Base-by-base conservation (phyloP, 2,888 invertebrate species). In the Drosophila formosana region DNA sequence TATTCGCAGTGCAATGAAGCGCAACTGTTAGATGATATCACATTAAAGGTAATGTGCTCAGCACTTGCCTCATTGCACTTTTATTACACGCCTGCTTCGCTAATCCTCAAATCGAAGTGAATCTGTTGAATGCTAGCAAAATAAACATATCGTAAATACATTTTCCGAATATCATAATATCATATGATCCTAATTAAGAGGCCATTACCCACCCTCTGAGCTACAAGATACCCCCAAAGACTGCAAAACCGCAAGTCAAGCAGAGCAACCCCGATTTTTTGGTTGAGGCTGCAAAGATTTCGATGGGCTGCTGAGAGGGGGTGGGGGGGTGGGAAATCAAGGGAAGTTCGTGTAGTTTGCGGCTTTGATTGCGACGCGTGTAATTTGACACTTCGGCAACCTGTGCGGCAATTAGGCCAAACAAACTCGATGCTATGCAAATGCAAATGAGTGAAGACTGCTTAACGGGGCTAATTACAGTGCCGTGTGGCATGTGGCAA, bases 101-200 rank as follows among this genome's bases (percentile, higher is more conserved):
- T 65, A 69, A 76, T 80, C 75, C 30, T 2, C n/a, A 11, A 37
- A 37, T 37, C 37, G 37, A 18, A 11, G 25, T 8, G 25, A 26
- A 32, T 34, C 46, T 46, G 28, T 18, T 13, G 37, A 25, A 60
- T 55, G 39, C 37, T 25, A 23, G 68, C 34, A 69, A 69, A 50
- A 13, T 46, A 61, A 72, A 76, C 47, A 61, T 65, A 71, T 65
- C 47, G 56, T 52, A 75, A 86, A 82, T 68, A 69, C 39, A 30
- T 73, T 72, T 46, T 61, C 73, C 72, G 73, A 75, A 72, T 67
- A 66, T 80, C 77, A 72, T 78, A 80, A 72, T 69, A 65, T 82
- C 80, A 72, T 79, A 90, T 90, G 87, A 80, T 81, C 76, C 89
- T 89, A 90, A 89, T 89, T 90, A 90, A 90, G 89, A 88, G 83